phyloP scores from a whole-genome alignment of 1,140 invertebrate species.

The Macrobrachium rosenbergii region DNA sequence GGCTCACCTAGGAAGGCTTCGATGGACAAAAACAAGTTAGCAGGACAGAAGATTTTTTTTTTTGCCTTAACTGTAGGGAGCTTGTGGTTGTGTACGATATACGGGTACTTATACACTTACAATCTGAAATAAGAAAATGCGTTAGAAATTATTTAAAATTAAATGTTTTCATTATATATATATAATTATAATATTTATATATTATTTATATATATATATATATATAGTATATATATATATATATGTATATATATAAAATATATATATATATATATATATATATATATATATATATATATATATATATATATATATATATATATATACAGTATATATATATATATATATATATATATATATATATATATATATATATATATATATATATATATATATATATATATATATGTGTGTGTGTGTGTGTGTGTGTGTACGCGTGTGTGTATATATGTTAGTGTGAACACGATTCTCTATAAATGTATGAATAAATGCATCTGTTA shows the following conservation, averaged over 20 bases:
- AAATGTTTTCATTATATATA: neutral
- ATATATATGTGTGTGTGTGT: neutral
- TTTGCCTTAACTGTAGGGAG: too few relatives aligned
- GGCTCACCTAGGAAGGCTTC: too few relatives aligned
- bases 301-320: neutral
- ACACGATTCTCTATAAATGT: neutral
- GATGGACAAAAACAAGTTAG: too few relatives aligned
- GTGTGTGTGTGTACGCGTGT: neutral
- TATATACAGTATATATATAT: neutral
- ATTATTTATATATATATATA: conserved; percentile 15
- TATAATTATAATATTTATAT: conserved; percentile 23
- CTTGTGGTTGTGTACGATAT: too few relatives aligned
- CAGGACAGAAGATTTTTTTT: too few relatives aligned
- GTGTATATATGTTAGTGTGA: neutral
- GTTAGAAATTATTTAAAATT: too few relatives aligned
- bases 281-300: conserved; percentile 14
- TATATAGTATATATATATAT: neutral
- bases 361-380: conserved; percentile 23
- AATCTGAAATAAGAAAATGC: too few relatives aligned
- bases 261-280: conserved; percentile 9
- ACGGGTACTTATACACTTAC: too few relatives aligned
- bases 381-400: conserved; percentile 19
- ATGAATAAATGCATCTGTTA: neutral
- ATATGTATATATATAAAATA: neutral
- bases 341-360: conserved; percentile 8